phyloP scores from a whole-genome alignment of 2,888 invertebrate genomes.

The Alviniconcha strummeri region DNA sequence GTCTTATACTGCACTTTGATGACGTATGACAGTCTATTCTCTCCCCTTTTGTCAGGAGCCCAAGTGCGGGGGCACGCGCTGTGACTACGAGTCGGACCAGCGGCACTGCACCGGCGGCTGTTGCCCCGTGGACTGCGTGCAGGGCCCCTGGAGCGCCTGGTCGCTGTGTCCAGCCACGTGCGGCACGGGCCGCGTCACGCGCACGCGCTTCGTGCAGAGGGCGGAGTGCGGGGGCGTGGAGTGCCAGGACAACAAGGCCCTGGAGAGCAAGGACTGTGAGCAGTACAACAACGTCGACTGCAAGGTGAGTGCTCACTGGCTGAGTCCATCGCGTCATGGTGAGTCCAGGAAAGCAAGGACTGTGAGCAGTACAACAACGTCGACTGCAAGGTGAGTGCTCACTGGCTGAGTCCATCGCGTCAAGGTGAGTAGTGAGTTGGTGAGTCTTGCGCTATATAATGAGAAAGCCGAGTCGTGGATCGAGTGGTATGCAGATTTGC shows the following conservation, averaged over 20 bases:
- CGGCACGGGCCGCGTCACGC: slow-evolving; percentile 67
- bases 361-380: slow-evolving; percentile 50
- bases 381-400: slow-evolving; percentile 48
- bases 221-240: slow-evolving; percentile 45
- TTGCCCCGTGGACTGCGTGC: slow-evolving; percentile 80
- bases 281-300: slow-evolving; percentile 52
- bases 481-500: background rate
- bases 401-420: no score
- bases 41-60: slow-evolving; percentile 36
- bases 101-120: slow-evolving; percentile 44
- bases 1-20: no score
- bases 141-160: slow-evolving; percentile 81
- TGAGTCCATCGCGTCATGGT: background rate
- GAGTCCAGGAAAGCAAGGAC: slow-evolving; percentile 30
- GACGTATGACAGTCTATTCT: no score
- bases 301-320: slow-evolving; percentile 38
- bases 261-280: slow-evolving; percentile 44
- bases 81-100: slow-evolving; percentile 39
- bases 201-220: slow-evolving; percentile 46
- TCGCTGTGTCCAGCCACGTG: slow-evolving; percentile 77
- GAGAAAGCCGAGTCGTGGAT: background rate
- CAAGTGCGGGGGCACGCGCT: slow-evolving; percentile 49
- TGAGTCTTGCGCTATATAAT: no score
- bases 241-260: slow-evolving; percentile 44
- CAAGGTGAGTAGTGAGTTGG: no score